Evolutionary conservation across 2,113 vertebrate species (phyloP).

Genomic region (Tetraodon nigroviridis): DNA sequence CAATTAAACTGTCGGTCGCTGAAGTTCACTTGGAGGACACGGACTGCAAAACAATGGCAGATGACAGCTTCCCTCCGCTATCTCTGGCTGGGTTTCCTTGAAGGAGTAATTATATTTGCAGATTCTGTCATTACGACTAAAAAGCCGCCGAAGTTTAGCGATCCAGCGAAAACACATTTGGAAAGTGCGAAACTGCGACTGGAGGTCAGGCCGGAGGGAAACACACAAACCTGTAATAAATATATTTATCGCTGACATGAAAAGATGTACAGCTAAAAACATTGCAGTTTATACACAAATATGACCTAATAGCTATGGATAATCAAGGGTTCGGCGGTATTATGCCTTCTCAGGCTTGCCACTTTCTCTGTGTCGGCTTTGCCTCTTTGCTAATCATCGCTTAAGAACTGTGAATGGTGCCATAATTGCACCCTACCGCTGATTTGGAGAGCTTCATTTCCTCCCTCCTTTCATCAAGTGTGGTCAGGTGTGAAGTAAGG

Average conservation of each 20-base stretch:
- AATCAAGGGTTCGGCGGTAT: too few species aligned
- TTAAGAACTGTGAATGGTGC: too few species aligned
- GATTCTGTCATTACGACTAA: slow-evolving; percentile 72
- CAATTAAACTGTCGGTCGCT: slow-evolving; percentile 74
- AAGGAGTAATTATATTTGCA: slow-evolving; percentile 73
- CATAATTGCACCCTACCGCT: too few species aligned
- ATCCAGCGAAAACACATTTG: slow-evolving; percentile 57
- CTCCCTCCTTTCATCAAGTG: too few species aligned
- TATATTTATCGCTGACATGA: neutral
- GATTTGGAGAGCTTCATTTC: too few species aligned
- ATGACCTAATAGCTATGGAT: neutral
- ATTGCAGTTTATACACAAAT: slow-evolving; percentile 5
- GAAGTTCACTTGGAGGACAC: slow-evolving; percentile 77
- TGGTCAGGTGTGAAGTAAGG: too few species aligned
- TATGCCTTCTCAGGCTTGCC: too few species aligned
- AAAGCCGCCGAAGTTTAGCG: slow-evolving; percentile 61
- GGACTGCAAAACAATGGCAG: slow-evolving; percentile 60
- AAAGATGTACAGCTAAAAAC: neutral
- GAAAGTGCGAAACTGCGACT: slow-evolving; percentile 41
- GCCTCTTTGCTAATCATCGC: too few species aligned
- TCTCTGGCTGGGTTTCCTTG: slow-evolving; percentile 59
- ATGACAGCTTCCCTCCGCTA: slow-evolving; percentile 58
- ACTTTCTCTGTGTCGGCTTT: too few species aligned
- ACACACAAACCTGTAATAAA: slow-evolving; percentile 10
- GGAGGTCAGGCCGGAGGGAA: slow-evolving; percentile 37